Conservation (phyloP, 2,888 invertebrate genomes). For the Drosophila lutescens region DNA sequence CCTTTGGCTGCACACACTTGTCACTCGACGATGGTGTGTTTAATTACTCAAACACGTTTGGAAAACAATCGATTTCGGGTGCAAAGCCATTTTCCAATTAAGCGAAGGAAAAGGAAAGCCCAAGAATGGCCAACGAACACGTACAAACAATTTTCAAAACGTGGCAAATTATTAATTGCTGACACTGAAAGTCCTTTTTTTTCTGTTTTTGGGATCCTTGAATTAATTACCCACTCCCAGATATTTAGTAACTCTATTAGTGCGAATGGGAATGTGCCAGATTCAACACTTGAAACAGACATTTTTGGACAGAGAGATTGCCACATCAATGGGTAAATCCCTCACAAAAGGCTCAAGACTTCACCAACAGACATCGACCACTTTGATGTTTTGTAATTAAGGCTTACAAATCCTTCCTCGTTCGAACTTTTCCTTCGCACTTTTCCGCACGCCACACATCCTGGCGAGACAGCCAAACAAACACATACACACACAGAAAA, state of each 20-base stretch:
- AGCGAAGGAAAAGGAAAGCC: conserved; percentile 33
- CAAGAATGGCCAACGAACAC: conserved; percentile 48
- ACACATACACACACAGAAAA: conserved; percentile 34
- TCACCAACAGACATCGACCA: conserved; percentile 37
- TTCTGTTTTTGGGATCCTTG: conserved; percentile 9
- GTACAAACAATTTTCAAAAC: conserved; percentile 67
- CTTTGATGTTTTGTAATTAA: conserved; percentile 46
- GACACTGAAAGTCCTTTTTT: conserved; percentile 18
- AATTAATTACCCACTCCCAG: conserved; percentile 71
- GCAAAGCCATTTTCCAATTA: conserved; percentile 67
- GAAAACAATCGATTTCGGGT: conserved; percentile 65
- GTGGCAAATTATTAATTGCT: conserved; percentile 58
- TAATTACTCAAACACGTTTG: conserved; percentile 71
- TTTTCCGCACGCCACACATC: conserved; percentile 58
- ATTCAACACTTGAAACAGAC: conserved; percentile 44
- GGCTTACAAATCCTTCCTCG: conserved; percentile 42
- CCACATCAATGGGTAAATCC: conserved; percentile 59
- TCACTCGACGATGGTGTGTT: conserved; percentile 63
- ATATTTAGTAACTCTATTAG: conserved; percentile 36
- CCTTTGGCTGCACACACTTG: conserved; percentile 1
- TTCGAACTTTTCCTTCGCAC: conserved; percentile 34
- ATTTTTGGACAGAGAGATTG: conserved; percentile 47
- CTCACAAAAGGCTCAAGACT: conserved; percentile 35
- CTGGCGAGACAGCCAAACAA: conserved; percentile 68
- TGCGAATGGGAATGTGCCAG: conserved; percentile 27